Evolutionary conservation across 1,140 invertebrate species (phyloP).

Genomic region (Theocolax elegans): DNA sequence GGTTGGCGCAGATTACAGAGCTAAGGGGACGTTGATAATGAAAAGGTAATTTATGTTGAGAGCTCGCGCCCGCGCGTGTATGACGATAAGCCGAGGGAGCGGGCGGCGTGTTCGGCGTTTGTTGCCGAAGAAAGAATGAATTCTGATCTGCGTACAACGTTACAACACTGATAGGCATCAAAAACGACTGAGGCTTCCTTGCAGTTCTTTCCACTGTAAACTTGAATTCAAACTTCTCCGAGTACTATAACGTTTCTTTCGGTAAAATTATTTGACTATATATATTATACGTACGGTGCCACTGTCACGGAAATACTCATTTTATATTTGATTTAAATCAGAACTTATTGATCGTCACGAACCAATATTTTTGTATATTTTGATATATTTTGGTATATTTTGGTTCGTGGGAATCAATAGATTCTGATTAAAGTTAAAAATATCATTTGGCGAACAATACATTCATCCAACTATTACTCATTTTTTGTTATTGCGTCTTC

Average conservation of each 20-base stretch:
- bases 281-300: neutral
- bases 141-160: slow-evolving; percentile 15
- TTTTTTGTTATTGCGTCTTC: too few species aligned
- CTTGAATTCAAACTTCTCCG: neutral
- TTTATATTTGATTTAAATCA: too few species aligned
- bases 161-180: slow-evolving; percentile 34
- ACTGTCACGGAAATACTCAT: too few species aligned
- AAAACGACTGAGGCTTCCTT: neutral
- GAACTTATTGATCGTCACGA: too few species aligned
- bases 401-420: too few species aligned
- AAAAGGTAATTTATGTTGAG: slow-evolving; percentile 57
- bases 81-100: slow-evolving; percentile 42
- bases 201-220: neutral
- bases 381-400: too few species aligned
- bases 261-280: slow-evolving; percentile 13
- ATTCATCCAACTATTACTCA: too few species aligned
- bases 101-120: slow-evolving; percentile 40
- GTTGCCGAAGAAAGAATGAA: neutral
- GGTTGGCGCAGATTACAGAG: slow-evolving; percentile 39
- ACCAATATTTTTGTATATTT: too few species aligned
- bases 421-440: too few species aligned
- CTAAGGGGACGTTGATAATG: slow-evolving; percentile 54
- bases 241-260: neutral
- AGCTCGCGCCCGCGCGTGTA: slow-evolving; percentile 44
- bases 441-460: too few species aligned